Conservation (phyloP, 2,888 invertebrate species). For the Molanna angustata region DNA sequence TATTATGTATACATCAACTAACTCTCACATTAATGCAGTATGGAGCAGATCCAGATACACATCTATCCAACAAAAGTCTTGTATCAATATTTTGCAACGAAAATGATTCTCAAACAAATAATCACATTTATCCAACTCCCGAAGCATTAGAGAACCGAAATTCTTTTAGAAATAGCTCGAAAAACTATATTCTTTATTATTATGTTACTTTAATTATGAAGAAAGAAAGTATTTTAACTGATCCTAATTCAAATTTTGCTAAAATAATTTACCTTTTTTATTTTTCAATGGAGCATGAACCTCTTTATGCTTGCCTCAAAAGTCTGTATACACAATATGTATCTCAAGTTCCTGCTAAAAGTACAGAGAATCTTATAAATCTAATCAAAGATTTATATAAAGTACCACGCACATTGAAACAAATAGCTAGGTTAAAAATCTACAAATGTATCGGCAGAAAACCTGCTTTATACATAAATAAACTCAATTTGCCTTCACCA, state of each 20-base stretch:
- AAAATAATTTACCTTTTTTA: slow-evolving; percentile 65
- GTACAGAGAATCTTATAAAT: slow-evolving; percentile 60
- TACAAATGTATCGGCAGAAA: slow-evolving; percentile 63
- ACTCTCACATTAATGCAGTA: slow-evolving; percentile 69
- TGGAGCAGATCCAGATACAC: slow-evolving; percentile 70
- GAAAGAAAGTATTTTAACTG: slow-evolving; percentile 60
- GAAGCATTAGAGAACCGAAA: slow-evolving; percentile 51
- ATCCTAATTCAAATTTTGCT: slow-evolving; percentile 61
- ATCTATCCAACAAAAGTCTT: slow-evolving; percentile 46
- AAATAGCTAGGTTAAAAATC: slow-evolving; percentile 67
- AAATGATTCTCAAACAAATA: slow-evolving; percentile 24
- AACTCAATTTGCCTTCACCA: slow-evolving; percentile 64
- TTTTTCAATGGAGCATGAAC: slow-evolving; percentile 65
- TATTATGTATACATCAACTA: slow-evolving; percentile 67
- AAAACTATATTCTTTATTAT: slow-evolving; percentile 64
- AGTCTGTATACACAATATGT: slow-evolving; percentile 62
- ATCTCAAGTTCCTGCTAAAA: slow-evolving; percentile 61
- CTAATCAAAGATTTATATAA: slow-evolving; percentile 63
- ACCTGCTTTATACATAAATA: slow-evolving; percentile 62
- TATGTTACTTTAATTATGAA: slow-evolving; percentile 69
- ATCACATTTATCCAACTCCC: slow-evolving; percentile 25
- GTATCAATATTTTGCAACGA: slow-evolving; percentile 39
- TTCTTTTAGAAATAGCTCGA: slow-evolving; percentile 55
- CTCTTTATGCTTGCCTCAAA: slow-evolving; percentile 66
- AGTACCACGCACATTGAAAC: slow-evolving; percentile 67